Conservation (phyloP, 2,797 vertebrate species). For the Gymnothorax javanicus region DNA sequence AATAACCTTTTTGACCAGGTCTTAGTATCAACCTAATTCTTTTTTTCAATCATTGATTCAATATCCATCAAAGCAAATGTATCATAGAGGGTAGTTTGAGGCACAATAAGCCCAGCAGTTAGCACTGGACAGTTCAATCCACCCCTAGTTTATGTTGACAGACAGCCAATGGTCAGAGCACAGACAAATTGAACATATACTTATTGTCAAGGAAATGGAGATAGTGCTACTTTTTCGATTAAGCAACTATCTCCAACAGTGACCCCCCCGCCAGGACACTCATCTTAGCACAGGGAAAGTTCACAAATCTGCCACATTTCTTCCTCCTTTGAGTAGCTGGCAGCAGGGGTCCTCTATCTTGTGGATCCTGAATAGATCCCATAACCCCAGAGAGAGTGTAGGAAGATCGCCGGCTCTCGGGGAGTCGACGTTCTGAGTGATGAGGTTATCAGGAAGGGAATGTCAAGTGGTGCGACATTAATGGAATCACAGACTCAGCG, state of each 20-base stretch:
- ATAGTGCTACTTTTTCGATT: no score
- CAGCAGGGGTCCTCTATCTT: conserved; percentile 49
- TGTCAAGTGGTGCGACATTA: conserved; percentile 25
- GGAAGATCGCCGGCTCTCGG: conserved; percentile 8
- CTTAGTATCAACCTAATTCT: conserved; percentile 63
- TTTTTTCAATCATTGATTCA: conserved; percentile 79
- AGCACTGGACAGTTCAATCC: conserved; percentile 73
- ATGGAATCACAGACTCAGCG: conserved; percentile 30
- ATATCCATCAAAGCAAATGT: conserved; percentile 72
- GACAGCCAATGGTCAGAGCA: conserved; percentile 65
- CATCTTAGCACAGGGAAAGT: conserved; percentile 44
- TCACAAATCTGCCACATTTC: conserved; percentile 27
- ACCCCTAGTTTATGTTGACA: conserved; percentile 67
- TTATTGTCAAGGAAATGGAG: conserved; percentile 72
- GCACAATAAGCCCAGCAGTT: conserved; percentile 73
- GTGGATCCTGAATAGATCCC: conserved; percentile 45
- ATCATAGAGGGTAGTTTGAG: conserved; percentile 60
- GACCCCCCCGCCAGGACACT: conserved; percentile 46
- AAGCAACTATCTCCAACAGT: conserved; percentile 54
- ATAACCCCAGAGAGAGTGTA: conserved; percentile 32
- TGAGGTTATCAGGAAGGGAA: conserved; percentile 26
- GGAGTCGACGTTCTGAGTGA: conserved; percentile 40
- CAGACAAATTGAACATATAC: conserved; percentile 68
- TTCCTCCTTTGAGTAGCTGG: conserved; percentile 37
- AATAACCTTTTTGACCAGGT: conserved; percentile 64